Evolutionary conservation across 37 sponge, comb jelly and placozoan species (phyloP), one percentile per base, ranked within the genome.

Genomic region (Theonella swinhoei): DNA sequence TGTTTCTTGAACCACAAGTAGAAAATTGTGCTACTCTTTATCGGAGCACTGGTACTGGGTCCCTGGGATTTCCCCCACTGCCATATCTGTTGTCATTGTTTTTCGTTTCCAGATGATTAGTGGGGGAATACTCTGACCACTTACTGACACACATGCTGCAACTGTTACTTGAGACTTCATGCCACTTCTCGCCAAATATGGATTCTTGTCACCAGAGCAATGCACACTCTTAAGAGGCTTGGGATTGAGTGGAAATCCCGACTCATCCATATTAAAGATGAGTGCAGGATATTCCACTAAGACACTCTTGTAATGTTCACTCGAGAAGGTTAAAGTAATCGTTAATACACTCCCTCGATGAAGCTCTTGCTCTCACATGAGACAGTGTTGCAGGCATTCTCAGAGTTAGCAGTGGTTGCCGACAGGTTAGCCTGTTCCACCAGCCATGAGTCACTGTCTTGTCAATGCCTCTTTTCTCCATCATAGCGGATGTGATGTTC

Each of bases 31-130:
- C 83, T 75, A 83, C 19, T 76, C 84, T 54, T 75, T 83, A 7
- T 75, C 36, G 4, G 84, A 83, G 23, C 64, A 64, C 63, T 68
- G 76, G 65, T 83, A 83, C 38, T 59, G 33, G 19, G 84, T 83
- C 22, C 84, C 76, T 25, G 84, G 84, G 25, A 83, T 32, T 34
- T 83, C 84, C 20, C 84, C 84, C 28, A 40, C 76, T 4, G 72
- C 33, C 58, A 67, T 25, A 11, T 81, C 72, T 26, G 59, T 58
- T 14, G 47, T 3, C 58, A 78, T 40, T 5, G 69, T 72, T 38
- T 87, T 87, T 35, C 70, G 30, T 23, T 74, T 39, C 28, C 70
- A 62, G n/a, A 87, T 83, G 42, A 87, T 64, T 24, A 74, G 64
- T 8, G 88, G 88, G 8, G 82, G 82, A 22, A 81, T 5, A 32